Base-by-base conservation (phyloP, 1,140 invertebrate genomes). In the Camponotus floridanus region DNA sequence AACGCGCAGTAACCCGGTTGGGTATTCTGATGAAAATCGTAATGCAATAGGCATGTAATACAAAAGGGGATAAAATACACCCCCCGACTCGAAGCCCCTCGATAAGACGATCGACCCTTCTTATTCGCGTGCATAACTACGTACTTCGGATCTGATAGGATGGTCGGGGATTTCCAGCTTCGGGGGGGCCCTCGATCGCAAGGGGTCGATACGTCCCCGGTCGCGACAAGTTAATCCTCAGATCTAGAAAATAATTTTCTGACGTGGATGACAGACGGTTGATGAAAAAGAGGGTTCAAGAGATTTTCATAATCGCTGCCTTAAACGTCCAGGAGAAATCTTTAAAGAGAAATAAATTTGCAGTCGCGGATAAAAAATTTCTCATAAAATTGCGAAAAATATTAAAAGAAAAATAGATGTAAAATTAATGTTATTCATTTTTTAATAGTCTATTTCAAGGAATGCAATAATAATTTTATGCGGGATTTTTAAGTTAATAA, bases 41-140 rank as follows among this genome's bases (percentile, higher is more conserved):
- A 94, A 94, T 94, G 93, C 94, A 94, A 94, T 94, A 94, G 92
- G 93, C 93, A 90, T 94, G 93, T 93, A 93, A 92, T 92, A 88
- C 91, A 87, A 92, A 92, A 93, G 90, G 91, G 91, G 90, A 89
- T 87, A 86, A 88, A 88, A 86, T 88, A 87, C 85, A 86, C 59
- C 86, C n/a, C 79, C 90, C 80, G 48, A 18, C 78, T 89, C 88
- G 88, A 91, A 92, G 68, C 73, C 79, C 90, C 84, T 87, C 88
- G 86, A 91, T 86, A 87, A 80, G 78, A 87, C 79, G 87, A 87
- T 86, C 88, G 78, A 85, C 91, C 89, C 89, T 90, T 90, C 83
- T 90, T 90, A 90, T 86, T 90, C 89, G 74, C 85, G 84, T 90
- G 80, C 90, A 90, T 89, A 90, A 90, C 89, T 89, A 90, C 88